These are phyloP conservation scores for Macaca nemestrina DNA, from an alignment of 2,113 vertebrate genomes.

Conservation along the genomic window DNA sequence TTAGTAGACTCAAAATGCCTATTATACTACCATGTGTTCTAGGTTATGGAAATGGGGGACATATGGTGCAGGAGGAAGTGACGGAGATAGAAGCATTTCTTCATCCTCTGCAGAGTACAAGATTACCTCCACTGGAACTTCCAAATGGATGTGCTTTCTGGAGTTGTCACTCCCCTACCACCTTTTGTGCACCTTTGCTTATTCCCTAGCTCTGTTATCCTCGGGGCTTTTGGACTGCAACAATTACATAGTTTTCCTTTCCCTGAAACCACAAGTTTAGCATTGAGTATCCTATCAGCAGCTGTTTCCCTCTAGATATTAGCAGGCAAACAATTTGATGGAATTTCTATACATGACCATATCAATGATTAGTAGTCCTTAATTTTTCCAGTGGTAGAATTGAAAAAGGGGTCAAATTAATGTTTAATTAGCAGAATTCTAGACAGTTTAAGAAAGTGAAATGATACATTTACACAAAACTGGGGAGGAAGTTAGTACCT, in stretches of 20 bases:
- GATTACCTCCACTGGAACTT: background rate
- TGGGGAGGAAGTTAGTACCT: background rate
- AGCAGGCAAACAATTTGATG: background rate
- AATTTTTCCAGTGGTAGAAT: background rate
- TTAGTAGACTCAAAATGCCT: background rate
- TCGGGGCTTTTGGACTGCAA: background rate
- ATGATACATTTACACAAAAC: background rate
- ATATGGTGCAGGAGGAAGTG: background rate
- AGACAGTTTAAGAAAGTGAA: background rate
- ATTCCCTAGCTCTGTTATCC: background rate
- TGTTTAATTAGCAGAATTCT: slow-evolving; percentile 13
- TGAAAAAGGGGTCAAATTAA: background rate
- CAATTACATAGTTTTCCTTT: background rate
- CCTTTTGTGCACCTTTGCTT: background rate
- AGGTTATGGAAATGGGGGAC: background rate
- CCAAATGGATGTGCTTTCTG: background rate
- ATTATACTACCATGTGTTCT: background rate
- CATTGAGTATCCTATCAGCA: background rate
- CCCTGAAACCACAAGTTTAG: background rate
- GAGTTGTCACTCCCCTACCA: background rate
- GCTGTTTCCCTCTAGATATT: background rate
- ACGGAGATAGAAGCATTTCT: background rate
- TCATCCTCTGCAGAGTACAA: background rate
- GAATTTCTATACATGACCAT: background rate
- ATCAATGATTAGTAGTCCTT: background rate